Evolutionary conservation across 2,113 vertebrate genomes (phyloP), one percentile per base, ranked within the genome.

Genomic region (Coryphaenoides rupestris): DNA sequence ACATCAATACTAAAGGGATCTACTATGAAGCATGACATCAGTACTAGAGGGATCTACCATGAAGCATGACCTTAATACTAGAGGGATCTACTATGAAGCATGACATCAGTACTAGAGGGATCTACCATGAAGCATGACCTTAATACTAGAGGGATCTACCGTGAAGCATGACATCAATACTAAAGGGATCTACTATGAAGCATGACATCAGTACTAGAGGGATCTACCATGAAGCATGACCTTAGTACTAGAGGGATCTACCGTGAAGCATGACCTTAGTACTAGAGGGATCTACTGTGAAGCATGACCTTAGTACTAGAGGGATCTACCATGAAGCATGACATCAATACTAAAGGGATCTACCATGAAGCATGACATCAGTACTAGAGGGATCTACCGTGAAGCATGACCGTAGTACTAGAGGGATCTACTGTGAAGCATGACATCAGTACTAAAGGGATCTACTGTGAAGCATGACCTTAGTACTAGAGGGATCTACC

Each of bases 261-360:
- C 5, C 28, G 28, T 33, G 10, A 33, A 2, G 28, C 28, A 5
- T 10, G 5, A 10, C 28, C 10, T 33, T 2, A 40, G 33, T 10
- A 7, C 33, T 40, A 40, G 33, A 67, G 82, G n/a, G n/a, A n/a
- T n/a, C n/a, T n/a, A n/a, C n/a, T n/a, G n/a, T 33, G 10, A 33
- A 2, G 28, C 28, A 5, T 10, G 5, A 10, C 28, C 10, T 33
- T 2, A 40, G 33, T 10, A 7, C 33, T 40, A 40, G 33, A 67
- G 82, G n/a, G n/a, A n/a, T n/a, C n/a, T n/a, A n/a, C 5, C 28
- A 10, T 33, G 10, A 33, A 2, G 28, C 28, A 5, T 10, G 5
- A 10, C 28, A 7, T 33, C 7, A 40, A 12, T 10, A 7, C 33
- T 40, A 40, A 12, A 67, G 82, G n/a, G n/a, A n/a, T n/a, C n/a